Base-by-base conservation (phyloP, 92 coral and sea anemone species). In the Meandrina meandrites region DNA sequence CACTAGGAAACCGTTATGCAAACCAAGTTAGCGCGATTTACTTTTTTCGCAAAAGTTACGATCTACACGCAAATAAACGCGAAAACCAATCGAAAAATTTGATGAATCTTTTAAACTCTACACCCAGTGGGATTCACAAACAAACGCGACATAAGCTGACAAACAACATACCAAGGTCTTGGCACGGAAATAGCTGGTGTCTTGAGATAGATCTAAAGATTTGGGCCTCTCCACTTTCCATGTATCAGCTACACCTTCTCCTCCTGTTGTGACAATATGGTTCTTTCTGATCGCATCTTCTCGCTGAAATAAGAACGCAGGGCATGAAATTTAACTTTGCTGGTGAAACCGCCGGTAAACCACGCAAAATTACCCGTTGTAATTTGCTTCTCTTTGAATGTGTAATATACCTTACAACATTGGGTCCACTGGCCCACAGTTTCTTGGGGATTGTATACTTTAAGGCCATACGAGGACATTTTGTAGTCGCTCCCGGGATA, bases 401-500 rank as follows among this genome's bases (percentile, higher is more conserved):
- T 35, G 80, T 35, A 48, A 75, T 86, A 17, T 86, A 94, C 98
- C 98, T 94, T 94, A 77, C 91, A 90, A 24, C 93, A 76, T 28
- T 94, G 82, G 0, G 87, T 89, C 98, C 98, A 94, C 21, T 94
- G 98, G 16, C 82, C 90, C 56, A 84, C 92, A 50, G 84, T 81
- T 93, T 94, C 93, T 77, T 89, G 90, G 3, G 96, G 94, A 80
- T 94, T 93, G 87, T 93, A 94, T 2, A 70, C 34, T 42, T 91
- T 93, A 22, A 93, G 85, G 30, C 98, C 98, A 71, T 94, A 94
- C 3, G 92, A 88, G 50, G 98, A 93, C 98, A 94, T 94, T 69
- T 87, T 91, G 57, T 93, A 90, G 1, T 89, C 98, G 42, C 86
- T 86, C 3, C 95, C 98, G 13, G 94, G 98, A 86, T 94, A 94